These are phyloP conservation scores for Palaemon carinicauda DNA, from an alignment of 1,140 invertebrate genomes.

Conservation along the genomic window DNA sequence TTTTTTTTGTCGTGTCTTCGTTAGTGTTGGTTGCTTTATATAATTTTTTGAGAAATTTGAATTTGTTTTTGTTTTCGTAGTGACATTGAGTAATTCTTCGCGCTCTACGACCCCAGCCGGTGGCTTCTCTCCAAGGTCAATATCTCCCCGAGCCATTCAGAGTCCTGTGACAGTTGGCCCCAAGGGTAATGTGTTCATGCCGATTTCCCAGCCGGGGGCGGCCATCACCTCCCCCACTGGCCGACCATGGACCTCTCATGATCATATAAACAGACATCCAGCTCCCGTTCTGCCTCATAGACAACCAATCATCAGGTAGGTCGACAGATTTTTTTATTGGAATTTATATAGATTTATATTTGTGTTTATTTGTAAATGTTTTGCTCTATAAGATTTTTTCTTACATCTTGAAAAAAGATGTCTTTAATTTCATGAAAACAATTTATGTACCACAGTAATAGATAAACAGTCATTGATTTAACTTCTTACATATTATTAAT, in stretches of 20 bases:
- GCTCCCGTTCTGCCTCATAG: conserved; percentile 44
- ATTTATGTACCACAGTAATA: too few relatives aligned
- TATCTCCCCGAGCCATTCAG: conserved; percentile 66
- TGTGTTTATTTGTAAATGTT: background rate
- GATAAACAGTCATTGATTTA: too few relatives aligned
- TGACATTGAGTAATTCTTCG: conserved; percentile 86
- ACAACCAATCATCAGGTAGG: conserved; percentile 51
- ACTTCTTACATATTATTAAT: too few relatives aligned
- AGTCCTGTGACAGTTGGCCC: conserved; percentile 73
- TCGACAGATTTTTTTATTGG: background rate
- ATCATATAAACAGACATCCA: conserved; percentile 40
- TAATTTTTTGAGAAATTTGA: background rate
- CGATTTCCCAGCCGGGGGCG: conserved; percentile 75
- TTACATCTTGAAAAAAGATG: too few relatives aligned
- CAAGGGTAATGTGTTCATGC: conserved; percentile 84
- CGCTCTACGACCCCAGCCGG: conserved; percentile 83
- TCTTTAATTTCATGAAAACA: too few relatives aligned
- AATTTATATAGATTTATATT: background rate
- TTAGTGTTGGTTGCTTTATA: background rate
- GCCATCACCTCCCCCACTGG: conserved; percentile 62
- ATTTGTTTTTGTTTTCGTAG: conserved; percentile 66
- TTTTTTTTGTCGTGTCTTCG: too few relatives aligned
- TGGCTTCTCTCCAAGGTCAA: conserved; percentile 57
- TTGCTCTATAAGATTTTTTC: background rate
- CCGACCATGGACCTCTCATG: conserved; percentile 45